Conservation (phyloP, 2,888 invertebrate species). For the Clistopyga incitator region DNA sequence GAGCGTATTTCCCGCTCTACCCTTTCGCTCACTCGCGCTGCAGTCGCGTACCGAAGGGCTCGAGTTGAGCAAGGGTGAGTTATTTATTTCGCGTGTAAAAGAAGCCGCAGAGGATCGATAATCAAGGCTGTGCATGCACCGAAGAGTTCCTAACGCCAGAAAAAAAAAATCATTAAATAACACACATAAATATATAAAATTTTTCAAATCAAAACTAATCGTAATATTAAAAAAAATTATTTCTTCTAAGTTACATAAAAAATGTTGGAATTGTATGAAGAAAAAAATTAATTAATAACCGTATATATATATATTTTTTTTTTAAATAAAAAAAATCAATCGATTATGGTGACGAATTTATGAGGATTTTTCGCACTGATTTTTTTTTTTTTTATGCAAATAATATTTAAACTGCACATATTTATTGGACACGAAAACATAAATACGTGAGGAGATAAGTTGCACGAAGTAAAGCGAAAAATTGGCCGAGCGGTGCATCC, state of each 20-base stretch:
- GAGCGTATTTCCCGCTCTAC: constrained; percentile 21
- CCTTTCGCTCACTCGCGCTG: background rate
- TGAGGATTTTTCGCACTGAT: background rate
- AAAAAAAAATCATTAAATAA: background rate
- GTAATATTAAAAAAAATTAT: too few relatives aligned
- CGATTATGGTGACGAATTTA: background rate
- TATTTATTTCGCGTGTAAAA: constrained; percentile 60
- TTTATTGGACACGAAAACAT: background rate
- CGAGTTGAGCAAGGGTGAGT: constrained; percentile 33
- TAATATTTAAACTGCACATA: background rate
- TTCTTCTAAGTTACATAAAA: too few relatives aligned
- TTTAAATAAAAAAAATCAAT: background rate
- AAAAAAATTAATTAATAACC: too few relatives aligned
- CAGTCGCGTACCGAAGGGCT: constrained; percentile 8
- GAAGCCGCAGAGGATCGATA: constrained; percentile 61
- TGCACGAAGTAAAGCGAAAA: constrained; percentile 18
- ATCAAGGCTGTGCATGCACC: background rate
- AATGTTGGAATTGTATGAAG: too few relatives aligned
- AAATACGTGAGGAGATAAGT: constrained; percentile 31
- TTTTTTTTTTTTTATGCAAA: constrained; percentile 10
- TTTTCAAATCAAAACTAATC: too few relatives aligned
- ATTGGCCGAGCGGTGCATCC: background rate
- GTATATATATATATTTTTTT: background rate
- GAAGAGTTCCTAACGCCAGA: background rate
- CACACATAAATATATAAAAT: too few relatives aligned